phyloP scores from a whole-genome alignment of 2,797 vertebrate genomes.

The Dallia pectoralis region DNA sequence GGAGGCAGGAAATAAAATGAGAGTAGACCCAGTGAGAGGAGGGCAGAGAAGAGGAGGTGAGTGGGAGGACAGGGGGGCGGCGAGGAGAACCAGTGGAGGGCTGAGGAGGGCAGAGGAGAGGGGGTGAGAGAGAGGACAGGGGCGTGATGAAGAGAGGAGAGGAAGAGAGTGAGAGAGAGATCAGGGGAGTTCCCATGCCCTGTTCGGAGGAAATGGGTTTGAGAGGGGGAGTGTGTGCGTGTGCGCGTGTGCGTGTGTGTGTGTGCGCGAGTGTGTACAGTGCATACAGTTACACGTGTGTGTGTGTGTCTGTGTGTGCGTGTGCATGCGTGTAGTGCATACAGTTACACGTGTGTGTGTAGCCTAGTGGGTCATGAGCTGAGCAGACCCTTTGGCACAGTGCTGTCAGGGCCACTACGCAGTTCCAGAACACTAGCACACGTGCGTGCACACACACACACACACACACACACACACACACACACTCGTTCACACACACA shows the following conservation, averaged over 20 bases:
- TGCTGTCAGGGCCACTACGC: slow-evolving; percentile 49
- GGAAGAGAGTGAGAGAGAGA: slow-evolving; percentile 35
- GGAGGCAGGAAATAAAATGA: slow-evolving; percentile 76
- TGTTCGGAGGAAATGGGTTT: slow-evolving; percentile 77
- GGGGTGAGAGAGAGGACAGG: slow-evolving; percentile 41
- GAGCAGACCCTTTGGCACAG: slow-evolving; percentile 71
- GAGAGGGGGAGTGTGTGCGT: slow-evolving; percentile 52
- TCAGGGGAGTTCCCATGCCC: slow-evolving; percentile 79
- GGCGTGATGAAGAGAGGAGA: slow-evolving; percentile 30
- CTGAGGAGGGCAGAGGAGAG: slow-evolving; percentile 3
- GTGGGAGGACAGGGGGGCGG: slow-evolving; percentile 33
- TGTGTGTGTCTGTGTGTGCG: slow-evolving; percentile 13
- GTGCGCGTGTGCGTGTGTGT: not conserved
- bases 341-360: slow-evolving; percentile 28
- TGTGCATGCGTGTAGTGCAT: not conserved
- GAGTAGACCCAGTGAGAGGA: slow-evolving; percentile 40
- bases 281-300: too few relatives aligned
- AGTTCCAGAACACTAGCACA: slow-evolving; percentile 20
- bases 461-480: slow-evolving; percentile 10
- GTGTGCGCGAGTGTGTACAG: slow-evolving; percentile 25
- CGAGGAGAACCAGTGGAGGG: slow-evolving; percentile 17
- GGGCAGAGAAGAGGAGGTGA: slow-evolving; percentile 39
- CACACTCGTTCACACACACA: too few relatives aligned
- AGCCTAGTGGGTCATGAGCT: slow-evolving; percentile 66
- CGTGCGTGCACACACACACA: not conserved